Base-by-base conservation (phyloP, 2,797 vertebrate species). In the Heliangelus exortis region DNA sequence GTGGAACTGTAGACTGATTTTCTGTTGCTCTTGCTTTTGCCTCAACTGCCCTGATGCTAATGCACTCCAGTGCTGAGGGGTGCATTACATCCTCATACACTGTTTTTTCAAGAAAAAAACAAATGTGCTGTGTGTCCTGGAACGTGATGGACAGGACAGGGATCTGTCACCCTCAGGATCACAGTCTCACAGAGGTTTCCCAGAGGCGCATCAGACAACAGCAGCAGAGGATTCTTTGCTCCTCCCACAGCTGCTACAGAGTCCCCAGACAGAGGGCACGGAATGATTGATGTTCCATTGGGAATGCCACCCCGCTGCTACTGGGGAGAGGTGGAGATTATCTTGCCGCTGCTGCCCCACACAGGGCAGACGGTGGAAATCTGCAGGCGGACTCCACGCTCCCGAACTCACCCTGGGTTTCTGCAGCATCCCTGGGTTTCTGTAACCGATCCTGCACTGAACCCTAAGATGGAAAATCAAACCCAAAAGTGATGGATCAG, bases 291-390 rank as follows among this genome's bases (percentile, higher is more conserved):
- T 36, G 18, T 83, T 66, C 62, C 39, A 39, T 17, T 54, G 45
- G 45, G 66, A 78, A 58, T 33, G 39, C 62, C 58, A 58, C 2
- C 26, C 45, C 16, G 0, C n/a, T 58, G 62, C 71, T 81, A 53
- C 66, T 34, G 31, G 17, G 65, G 89, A 45, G 68, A 74, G 16
- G 31, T 4, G 11, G 77, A 80, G 65, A 87, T 93, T 78, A 31
- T 83, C 43, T 84, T 87, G 84, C 15, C 89, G 89, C 50, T 95
- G 89, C 81, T 93, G 87, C 89, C 94, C 82, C 91, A 86, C 69
- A 87, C 74, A 0, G 48, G 82, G 61, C 45, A 90, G 75, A 90
- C 29, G 69, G 47, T 75, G 53, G 14, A 84, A 53, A 67, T 34
- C 62, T 33, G 47, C 73, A 66, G 0, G 2, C 58, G 63, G 58